Base-by-base conservation (phyloP, 2,888 invertebrate species). In the Chrysodeixis includens region DNA sequence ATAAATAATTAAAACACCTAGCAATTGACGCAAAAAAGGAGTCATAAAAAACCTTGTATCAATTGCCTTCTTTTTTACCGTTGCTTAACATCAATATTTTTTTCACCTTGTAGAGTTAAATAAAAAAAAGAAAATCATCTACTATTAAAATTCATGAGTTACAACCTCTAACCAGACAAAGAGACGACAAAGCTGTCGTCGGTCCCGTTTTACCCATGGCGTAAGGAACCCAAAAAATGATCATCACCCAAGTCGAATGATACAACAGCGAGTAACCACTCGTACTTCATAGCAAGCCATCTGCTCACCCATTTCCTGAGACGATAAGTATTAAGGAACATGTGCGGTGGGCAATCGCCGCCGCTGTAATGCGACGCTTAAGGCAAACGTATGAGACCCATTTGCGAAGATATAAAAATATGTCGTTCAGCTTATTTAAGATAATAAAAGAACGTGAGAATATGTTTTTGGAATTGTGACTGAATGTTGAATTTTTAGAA, bases 371-470 rank as follows among this genome's bases (percentile, higher is more conserved):
- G 79, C 62, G 67, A 30, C 71, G 67, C 72, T 69, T 78, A 78
- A 68, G 66, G 71, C 62, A 61, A 68, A 79, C 62, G 74, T 77
- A 77, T 69, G 78, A 68, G 62, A 35, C 10, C 69, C 78, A 76
- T 78, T 74, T 79, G 71, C 30, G 44, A 56, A 63, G 71, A 74
- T 71, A 71, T 74, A 67, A 76, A 69, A 77, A 66, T 71, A 76
- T 79, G 77, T 79, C 71, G 60, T 55, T 46, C 26, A 62, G 76
- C 74, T 77, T 78, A 66, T 78, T 77, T 69, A 66, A 64, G 62
- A 71, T 67, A 67, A 70, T 74, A 62, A 55, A 58, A 26, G 1
- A 46, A 55, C 56, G 49, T 54, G 56, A 18, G 44, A 30, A 30
- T 20, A 18, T 46, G 40, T 46, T 55, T 30, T 55, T 55, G n/a